phyloP scores from a whole-genome alignment of 2,888 invertebrate species.

The Ichneumoninae sp. region DNA sequence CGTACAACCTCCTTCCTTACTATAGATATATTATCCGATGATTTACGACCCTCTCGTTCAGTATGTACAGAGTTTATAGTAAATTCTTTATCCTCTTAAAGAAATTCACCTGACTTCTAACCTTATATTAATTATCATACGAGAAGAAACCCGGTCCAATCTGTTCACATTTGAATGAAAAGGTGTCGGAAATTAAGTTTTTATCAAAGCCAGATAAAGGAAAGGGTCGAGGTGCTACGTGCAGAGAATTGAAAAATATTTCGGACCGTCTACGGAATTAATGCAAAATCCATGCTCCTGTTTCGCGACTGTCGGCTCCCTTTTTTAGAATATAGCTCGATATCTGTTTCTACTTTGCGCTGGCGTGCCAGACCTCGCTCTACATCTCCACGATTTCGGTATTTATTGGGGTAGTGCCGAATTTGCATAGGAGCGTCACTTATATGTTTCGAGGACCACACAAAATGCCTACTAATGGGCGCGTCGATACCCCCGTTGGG shows the following conservation, averaged over 20 bases:
- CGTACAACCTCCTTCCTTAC: constrained; percentile 73
- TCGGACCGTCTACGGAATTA: constrained; percentile 71
- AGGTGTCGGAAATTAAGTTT: not conserved
- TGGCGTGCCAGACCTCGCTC: constrained; percentile 62
- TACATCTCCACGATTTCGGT: constrained; percentile 76
- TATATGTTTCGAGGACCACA: constrained; percentile 80
- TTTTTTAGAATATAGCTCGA: constrained; percentile 22
- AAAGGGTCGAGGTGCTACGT: not conserved
- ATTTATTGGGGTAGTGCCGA: constrained; percentile 82
- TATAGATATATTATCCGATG: constrained; percentile 30
- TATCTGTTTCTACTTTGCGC: constrained; percentile 7
- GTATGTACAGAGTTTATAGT: not conserved
- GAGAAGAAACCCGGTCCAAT: constrained; percentile 2
- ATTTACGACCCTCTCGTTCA: not conserved
- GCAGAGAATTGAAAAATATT: no score
- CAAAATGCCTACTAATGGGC: constrained; percentile 83
- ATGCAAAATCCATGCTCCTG: constrained; percentile 77
- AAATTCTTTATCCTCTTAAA: not conserved
- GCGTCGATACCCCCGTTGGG: constrained; percentile 64
- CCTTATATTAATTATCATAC: not conserved
- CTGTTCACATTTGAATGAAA: constrained; percentile 2
- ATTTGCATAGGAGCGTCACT: constrained; percentile 82
- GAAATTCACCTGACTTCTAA: not conserved
- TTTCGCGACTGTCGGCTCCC: constrained; percentile 51
- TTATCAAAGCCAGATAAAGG: not conserved